phyloP scores from a whole-genome alignment of 2,113 vertebrate genomes.

The Naja naja region DNA sequence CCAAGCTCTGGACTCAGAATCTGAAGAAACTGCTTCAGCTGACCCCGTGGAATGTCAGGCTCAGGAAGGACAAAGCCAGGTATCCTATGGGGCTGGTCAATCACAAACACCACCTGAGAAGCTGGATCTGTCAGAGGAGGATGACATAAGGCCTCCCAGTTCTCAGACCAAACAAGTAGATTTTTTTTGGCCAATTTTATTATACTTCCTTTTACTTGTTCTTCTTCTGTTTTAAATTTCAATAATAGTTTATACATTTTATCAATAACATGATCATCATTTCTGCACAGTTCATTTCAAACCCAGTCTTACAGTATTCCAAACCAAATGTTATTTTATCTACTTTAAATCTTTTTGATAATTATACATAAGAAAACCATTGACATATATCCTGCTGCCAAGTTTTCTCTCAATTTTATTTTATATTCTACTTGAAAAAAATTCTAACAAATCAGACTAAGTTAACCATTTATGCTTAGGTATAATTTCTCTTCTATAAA shows the following conservation, averaged over 20 bases:
- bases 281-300: neutral
- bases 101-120: neutral
- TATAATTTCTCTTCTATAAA: neutral
- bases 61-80: neutral
- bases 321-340: neutral
- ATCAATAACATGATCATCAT: neutral
- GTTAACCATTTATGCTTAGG: neutral
- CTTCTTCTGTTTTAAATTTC: neutral
- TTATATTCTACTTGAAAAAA: neutral
- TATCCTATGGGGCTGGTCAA: neutral
- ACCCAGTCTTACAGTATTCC: neutral
- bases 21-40: neutral
- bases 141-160: neutral
- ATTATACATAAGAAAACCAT: neutral
- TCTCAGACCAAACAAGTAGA: neutral
- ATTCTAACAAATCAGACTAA: neutral
- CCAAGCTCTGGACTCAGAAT: neutral
- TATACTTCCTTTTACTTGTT: neutral
- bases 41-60: neutral
- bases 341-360: neutral
- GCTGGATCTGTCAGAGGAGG: neutral
- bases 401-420: neutral
- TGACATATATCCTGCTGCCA: no score
- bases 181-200: neutral
- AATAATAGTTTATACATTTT: neutral